phyloP scores from a whole-genome alignment of 2,113 vertebrate species.

The Scytalopus superciliaris region DNA sequence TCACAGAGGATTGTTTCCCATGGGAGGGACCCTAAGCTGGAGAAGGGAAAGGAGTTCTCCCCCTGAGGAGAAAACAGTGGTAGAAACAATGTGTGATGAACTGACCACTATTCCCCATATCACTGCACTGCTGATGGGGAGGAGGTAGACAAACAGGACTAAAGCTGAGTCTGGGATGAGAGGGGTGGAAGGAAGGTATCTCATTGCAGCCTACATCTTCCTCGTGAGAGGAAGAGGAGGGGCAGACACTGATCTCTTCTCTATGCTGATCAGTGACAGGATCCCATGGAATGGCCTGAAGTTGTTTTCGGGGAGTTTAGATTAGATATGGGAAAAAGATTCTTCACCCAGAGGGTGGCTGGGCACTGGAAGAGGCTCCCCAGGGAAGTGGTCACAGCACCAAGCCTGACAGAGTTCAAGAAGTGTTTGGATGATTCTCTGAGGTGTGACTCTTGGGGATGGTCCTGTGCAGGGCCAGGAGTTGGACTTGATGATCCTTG shows the following conservation, averaged over 20 bases:
- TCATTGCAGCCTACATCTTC: not conserved
- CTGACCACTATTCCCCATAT: not conserved
- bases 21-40: not conserved
- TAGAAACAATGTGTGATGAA: rapidly evolving
- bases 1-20: not conserved
- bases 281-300: not conserved
- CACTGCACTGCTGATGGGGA: not conserved
- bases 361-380: not conserved
- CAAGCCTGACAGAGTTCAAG: not conserved
- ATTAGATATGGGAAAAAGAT: not conserved
- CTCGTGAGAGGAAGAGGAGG: not conserved
- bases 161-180: not conserved
- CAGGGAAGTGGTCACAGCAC: not conserved
- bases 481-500: not conserved
- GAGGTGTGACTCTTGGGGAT: not conserved
- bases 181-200: too few relatives aligned
- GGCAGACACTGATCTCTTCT: not conserved
- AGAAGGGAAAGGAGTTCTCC: not conserved
- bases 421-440: not conserved
- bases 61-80: not conserved
- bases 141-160: not conserved
- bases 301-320: not conserved
- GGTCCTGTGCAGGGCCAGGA: not conserved
- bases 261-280: not conserved
- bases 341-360: not conserved